These are phyloP conservation scores for Sciurus niger DNA, from an alignment of 2,113 vertebrate genomes.

Conservation along the genomic window DNA sequence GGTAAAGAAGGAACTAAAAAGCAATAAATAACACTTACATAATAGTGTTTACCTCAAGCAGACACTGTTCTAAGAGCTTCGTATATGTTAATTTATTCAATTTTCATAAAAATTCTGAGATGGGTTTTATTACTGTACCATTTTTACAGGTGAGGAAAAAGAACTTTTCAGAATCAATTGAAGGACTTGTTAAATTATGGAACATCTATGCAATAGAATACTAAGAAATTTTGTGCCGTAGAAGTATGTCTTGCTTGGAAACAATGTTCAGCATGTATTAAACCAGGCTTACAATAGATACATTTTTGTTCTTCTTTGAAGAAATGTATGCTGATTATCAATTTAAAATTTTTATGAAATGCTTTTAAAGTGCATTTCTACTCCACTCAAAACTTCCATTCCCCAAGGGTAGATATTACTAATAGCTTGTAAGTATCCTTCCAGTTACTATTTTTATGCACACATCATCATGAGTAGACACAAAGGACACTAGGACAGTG, in stretches of 20 bases:
- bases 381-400: not conserved
- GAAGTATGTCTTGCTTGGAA: slow-evolving; percentile 17
- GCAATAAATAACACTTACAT: slow-evolving; percentile 9
- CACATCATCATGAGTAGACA: slow-evolving; percentile 29
- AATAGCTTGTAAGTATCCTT: slow-evolving; percentile 12
- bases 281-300: slow-evolving; percentile 21
- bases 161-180: not conserved
- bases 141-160: slow-evolving; percentile 41
- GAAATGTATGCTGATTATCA: not conserved
- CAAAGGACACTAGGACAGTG: not conserved
- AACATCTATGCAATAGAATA: not conserved
- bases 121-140: not conserved
- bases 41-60: not conserved
- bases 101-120: not conserved
- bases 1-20: not conserved
- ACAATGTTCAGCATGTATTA: slow-evolving; percentile 20
- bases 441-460: not conserved
- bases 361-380: not conserved
- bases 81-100: not conserved
- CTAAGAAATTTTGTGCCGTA: not conserved
- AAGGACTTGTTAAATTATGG: slow-evolving; percentile 57
- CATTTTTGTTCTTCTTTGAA: slow-evolving; percentile 35
- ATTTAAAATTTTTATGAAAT: slow-evolving; percentile 51
- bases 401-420: not conserved
- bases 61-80: slow-evolving; percentile 2